Evolutionary conservation across 2,797 vertebrate genomes (phyloP), one percentile per base, ranked within the genome.

Genomic region (Kryptolebias ocellatus): DNA sequence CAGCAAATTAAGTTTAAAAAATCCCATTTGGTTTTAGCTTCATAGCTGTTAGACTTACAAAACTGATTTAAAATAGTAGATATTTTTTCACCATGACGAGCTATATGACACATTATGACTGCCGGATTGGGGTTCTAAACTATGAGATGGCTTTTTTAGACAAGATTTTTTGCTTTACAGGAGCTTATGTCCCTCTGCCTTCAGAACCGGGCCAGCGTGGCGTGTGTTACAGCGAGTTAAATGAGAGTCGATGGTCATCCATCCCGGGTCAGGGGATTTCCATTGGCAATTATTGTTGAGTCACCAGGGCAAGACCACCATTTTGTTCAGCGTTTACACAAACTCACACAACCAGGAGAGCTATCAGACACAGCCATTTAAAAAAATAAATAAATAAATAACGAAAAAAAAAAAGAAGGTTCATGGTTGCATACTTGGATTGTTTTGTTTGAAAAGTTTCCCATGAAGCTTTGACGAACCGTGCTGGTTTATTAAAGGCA

Each of bases 181-280:
- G 16, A 74, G 81, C 76, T 79, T 24, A 83, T 65, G 53, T 66
- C 53, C 44, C 63, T 49, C 53, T 18, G 60, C 65, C 75, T 66
- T 58, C 51, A 66, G 53, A 0, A 52, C 60, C 64, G 70, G 70
- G 54, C 72, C 73, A 70, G 29, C 31, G 31, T 70, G 75, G 57
- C 78, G 64, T 75, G 72, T 67, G 74, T 70, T 80, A 64, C 72
- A 60, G 55, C 27, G 49, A 74, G 68, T 71, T 85, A 77, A 87
- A 88, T 78, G 65, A 76, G 80, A 87, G 78, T 72, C 80, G 78
- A 89, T 82, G 74, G 73, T 84, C 69, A 74, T 74, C 64, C 75
- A 64, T 78, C 70, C 54, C 28, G 39, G 85, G 85, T 89, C 85
- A 86, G 73, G 67, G 83, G 83, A 83, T 84, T 85, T 88, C 74